These are phyloP conservation scores for Tapirus indicus DNA, from an alignment of 2,797 vertebrate genomes.

Conservation along the genomic window DNA sequence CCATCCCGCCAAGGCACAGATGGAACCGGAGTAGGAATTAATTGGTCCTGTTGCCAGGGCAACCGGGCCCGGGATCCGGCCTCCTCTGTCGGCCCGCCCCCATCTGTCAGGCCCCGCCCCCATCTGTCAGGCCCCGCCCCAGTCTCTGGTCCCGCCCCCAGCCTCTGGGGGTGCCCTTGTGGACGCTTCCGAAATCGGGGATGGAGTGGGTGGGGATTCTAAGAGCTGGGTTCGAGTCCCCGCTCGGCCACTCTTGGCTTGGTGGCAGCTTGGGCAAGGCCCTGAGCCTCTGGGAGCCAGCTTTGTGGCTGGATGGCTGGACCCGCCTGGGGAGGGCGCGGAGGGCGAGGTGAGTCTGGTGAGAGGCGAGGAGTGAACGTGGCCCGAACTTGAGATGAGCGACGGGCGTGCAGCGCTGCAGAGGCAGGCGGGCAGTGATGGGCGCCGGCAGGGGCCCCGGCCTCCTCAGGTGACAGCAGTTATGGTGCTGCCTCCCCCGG, in stretches of 20 bases:
- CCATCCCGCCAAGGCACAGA: slow-evolving; percentile 81
- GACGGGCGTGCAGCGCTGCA: accelerated
- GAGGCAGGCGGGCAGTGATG: not conserved
- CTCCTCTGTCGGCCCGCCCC: slow-evolving; percentile 39
- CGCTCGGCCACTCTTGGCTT: not conserved
- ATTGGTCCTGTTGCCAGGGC: slow-evolving; percentile 87
- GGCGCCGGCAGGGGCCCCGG: accelerated
- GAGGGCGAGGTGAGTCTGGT: not conserved
- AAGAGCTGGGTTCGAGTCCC: not conserved
- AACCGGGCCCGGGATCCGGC: slow-evolving; percentile 82
- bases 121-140: not conserved
- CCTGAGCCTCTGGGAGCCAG: not conserved
- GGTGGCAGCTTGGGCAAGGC: not conserved
- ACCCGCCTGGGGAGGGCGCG: not conserved
- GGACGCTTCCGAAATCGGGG: not conserved
- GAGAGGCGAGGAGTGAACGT: not conserved
- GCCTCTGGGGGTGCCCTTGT: not conserved
- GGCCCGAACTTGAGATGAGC: not conserved
- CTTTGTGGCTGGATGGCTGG: no score
- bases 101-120: not conserved
- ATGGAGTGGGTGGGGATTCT: not conserved
- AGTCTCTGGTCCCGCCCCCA: not conserved
- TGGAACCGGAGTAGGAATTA: slow-evolving; percentile 84
- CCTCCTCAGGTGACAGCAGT: not conserved
- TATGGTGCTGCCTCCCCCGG: not conserved